phyloP scores from a whole-genome alignment of 2,797 vertebrate species.

The Melanotaenia maccullochi region DNA sequence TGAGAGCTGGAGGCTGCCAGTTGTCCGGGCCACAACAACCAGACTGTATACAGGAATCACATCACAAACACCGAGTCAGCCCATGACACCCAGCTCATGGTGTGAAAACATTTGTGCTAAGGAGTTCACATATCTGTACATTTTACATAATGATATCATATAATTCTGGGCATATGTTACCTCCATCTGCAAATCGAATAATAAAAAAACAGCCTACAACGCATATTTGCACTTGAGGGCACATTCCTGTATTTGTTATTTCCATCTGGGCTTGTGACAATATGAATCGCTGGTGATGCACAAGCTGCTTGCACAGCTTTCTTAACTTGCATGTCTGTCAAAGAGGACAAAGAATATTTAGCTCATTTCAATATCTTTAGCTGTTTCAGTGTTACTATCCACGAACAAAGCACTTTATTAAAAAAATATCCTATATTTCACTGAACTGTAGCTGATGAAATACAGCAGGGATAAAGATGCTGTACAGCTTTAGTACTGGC shows the following conservation, averaged over 20 bases:
- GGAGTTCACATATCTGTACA: slow-evolving; percentile 48
- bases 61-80: neutral
- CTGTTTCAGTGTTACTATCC: neutral
- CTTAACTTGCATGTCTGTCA: slow-evolving; percentile 17
- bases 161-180: slow-evolving; percentile 54
- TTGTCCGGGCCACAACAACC: neutral
- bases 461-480: neutral
- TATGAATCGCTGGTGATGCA: slow-evolving; percentile 35
- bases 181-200: slow-evolving; percentile 62
- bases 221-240: slow-evolving; percentile 53
- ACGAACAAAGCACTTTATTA: neutral
- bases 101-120: slow-evolving; percentile 22
- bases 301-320: slow-evolving; percentile 15
- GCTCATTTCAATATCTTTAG: slow-evolving; percentile 1
- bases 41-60: neutral
- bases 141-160: slow-evolving; percentile 30
- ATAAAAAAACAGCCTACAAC: slow-evolving; percentile 55
- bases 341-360: slow-evolving; percentile 23
- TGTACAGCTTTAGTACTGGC: neutral
- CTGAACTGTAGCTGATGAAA: neutral
- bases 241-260: slow-evolving; percentile 59
- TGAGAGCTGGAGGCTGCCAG: slow-evolving; percentile 25
- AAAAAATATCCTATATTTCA: neutral
- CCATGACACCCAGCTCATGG: slow-evolving; percentile 7
- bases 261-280: slow-evolving; percentile 56